Evolutionary conservation across 2,113 vertebrate genomes (phyloP).

Genomic region (Ariopsis seemanni): DNA sequence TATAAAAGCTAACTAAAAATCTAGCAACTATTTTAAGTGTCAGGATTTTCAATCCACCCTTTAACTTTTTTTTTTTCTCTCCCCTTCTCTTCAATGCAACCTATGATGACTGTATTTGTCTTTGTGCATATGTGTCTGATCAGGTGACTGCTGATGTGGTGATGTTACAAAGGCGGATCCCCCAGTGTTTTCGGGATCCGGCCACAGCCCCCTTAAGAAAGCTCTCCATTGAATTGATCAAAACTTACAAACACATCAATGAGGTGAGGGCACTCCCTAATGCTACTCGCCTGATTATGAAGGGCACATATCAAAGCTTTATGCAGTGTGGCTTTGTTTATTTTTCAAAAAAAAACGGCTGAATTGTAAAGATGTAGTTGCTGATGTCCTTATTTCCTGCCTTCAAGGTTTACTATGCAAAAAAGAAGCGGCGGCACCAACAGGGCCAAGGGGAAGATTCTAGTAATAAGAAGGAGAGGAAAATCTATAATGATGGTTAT

Average conservation of each 20-base stretch:
- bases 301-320: neutral
- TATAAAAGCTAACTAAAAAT: neutral
- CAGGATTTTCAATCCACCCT: neutral
- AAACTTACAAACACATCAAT: slow-evolving; percentile 99
- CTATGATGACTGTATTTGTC: neutral
- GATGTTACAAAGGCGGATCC: slow-evolving; percentile 93
- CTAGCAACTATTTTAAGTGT: neutral
- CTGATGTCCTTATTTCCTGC: neutral
- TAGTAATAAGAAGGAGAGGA: slow-evolving; percentile 98
- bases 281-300: neutral
- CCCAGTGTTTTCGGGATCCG: slow-evolving; percentile 98
- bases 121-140: slow-evolving; percentile 52
- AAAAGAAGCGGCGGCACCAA: slow-evolving; percentile 98
- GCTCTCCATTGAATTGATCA: slow-evolving; percentile 99
- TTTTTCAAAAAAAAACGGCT: neutral
- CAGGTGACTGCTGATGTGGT: slow-evolving; percentile 68
- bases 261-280: slow-evolving; percentile 78
- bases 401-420: slow-evolving; percentile 98
- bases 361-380: neutral
- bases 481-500: slow-evolving; percentile 97
- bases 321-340: slow-evolving; percentile 27
- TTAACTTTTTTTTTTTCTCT: neutral
- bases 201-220: slow-evolving; percentile 96
- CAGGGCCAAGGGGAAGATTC: slow-evolving; percentile 98
- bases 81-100: neutral